These are phyloP conservation scores for Melikaiella ostensackeni DNA, from an alignment of 2,888 invertebrate genomes.

Conservation along the genomic window DNA sequence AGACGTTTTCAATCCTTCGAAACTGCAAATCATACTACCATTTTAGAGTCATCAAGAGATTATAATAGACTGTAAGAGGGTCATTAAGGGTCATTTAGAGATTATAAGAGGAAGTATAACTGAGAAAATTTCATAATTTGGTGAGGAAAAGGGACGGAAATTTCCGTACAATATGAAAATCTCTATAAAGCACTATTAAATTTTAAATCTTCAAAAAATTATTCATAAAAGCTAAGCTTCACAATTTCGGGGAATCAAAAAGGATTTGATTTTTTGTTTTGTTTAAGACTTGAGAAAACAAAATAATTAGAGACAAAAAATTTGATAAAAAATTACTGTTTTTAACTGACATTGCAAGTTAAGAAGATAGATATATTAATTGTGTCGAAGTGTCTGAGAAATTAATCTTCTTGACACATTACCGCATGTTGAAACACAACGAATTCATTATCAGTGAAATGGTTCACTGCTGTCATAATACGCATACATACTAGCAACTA, in stretches of 20 bases:
- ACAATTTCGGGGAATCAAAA: too few relatives aligned
- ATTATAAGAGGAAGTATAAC: not conserved
- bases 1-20: not conserved
- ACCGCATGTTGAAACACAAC: not conserved
- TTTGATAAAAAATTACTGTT: not conserved
- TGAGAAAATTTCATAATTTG: not conserved
- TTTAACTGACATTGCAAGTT: not conserved
- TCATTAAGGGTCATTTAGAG: conserved; percentile 3
- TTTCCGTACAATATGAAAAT: too few relatives aligned
- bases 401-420: conserved; percentile 5
- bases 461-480: not conserved
- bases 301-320: too few relatives aligned
- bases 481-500: not conserved
- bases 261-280: too few relatives aligned
- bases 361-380: not conserved
- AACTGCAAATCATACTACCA: not conserved
- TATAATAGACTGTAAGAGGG: not conserved
- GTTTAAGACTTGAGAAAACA: too few relatives aligned
- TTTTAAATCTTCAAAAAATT: too few relatives aligned
- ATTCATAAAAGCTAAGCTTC: too few relatives aligned
- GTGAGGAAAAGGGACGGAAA: not conserved
- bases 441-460: not conserved
- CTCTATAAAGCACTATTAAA: too few relatives aligned
- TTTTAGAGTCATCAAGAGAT: not conserved
- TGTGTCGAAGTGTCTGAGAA: not conserved